A percentile compares a stretch with the other conserved stretches of the same genome.
Conservation (phyloP, 2,797 vertebrate genomes). For the Falco rusticolus region DNA sequence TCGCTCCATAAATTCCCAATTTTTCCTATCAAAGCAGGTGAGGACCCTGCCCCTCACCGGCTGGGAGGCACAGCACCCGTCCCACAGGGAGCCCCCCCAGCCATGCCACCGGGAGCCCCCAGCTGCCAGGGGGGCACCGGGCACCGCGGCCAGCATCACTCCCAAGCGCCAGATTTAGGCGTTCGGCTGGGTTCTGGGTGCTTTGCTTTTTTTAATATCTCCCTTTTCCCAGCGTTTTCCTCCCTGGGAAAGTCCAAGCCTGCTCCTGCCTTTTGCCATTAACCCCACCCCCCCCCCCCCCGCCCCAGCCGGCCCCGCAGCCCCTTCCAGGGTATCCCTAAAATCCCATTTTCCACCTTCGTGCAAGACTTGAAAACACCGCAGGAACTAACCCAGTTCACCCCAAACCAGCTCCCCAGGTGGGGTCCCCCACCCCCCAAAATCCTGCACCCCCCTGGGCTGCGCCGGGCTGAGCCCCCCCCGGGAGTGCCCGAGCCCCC, state of each 20-base stretch:
- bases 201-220: background rate
- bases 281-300: background rate
- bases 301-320: background rate
- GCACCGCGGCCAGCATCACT: rapidly evolving
- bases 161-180: rapidly evolving
- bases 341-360: background rate
- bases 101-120: too few species aligned
- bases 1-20: background rate
- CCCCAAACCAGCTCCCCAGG: too few species aligned
- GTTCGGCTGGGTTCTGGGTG: background rate
- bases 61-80: rapidly evolving
- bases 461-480: too few species aligned
- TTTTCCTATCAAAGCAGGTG: too few species aligned
- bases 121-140: background rate
- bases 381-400: background rate
- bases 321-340: background rate
- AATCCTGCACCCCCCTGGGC: too few species aligned
- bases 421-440: too few species aligned
- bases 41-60: background rate
- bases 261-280: background rate
- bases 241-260: background rate
- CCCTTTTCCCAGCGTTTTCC: background rate
- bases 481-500: too few species aligned
- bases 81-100: too few species aligned
- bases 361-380: background rate